These are phyloP conservation scores for Calcarius lapponicus DNA, from an alignment of 2,797 vertebrate genomes.

Conservation along the genomic window DNA sequence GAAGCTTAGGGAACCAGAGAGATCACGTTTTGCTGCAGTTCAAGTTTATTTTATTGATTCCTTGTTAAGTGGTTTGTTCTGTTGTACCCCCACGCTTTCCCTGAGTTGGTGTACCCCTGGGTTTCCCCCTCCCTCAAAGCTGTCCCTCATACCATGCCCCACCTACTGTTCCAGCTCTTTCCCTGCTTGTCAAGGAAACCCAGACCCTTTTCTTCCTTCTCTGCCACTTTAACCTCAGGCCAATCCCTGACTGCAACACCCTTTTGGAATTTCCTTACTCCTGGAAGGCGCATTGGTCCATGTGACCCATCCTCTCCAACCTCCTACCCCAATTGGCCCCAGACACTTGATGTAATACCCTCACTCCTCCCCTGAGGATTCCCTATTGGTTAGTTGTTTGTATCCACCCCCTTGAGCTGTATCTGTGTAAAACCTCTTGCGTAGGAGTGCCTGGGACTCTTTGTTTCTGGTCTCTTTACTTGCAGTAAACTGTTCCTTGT, in stretches of 20 bases:
- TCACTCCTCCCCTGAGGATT: background rate
- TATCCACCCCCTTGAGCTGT: background rate
- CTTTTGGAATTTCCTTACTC: background rate
- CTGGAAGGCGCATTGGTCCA: background rate
- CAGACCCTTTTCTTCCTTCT: background rate
- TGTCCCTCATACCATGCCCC: background rate
- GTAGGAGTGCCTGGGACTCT: fast-evolving
- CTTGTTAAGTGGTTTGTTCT: background rate
- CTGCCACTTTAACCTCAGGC: background rate
- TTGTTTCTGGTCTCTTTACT: background rate
- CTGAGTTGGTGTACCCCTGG: background rate
- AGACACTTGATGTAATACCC: background rate
- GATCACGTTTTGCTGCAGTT: background rate
- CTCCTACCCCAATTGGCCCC: background rate
- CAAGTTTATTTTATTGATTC: background rate
- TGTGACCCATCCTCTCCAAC: background rate
- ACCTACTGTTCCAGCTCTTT: background rate
- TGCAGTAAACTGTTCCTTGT: fast-evolving
- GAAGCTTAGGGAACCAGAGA: background rate
- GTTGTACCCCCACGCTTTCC: background rate
- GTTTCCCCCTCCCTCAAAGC: background rate
- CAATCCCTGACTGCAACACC: background rate
- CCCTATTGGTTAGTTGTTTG: background rate
- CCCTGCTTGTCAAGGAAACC: background rate
- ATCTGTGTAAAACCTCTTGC: background rate